A percentile compares a stretch with the other conserved stretches of the same genome.
These are phyloP conservation scores for Muntiacus muntjak DNA, from an alignment of 2,113 vertebrate species.

Conservation along the genomic window DNA sequence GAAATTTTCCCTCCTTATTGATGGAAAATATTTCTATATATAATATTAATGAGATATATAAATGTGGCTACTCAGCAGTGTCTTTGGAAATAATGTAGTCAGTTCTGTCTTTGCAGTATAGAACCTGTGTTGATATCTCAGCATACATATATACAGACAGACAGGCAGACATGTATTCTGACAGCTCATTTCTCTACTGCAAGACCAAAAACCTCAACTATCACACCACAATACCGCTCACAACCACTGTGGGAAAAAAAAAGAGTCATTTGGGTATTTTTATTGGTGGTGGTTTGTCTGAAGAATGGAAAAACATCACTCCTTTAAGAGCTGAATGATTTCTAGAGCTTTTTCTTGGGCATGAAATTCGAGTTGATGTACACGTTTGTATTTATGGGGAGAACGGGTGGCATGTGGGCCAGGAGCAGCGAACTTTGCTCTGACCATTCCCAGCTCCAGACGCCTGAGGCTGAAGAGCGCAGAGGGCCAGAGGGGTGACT, in stretches of 20 bases:
- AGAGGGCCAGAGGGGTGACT: not conserved
- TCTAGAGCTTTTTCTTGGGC: not conserved
- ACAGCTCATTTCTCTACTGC: not conserved
- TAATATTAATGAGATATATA: not conserved
- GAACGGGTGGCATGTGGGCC: not conserved
- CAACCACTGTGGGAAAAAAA: not conserved
- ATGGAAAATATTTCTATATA: not conserved
- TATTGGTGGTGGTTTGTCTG: constrained; percentile 6
- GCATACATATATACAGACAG: not conserved
- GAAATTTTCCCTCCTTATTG: not conserved
- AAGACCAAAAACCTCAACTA: not conserved
- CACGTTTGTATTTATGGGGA: not conserved
- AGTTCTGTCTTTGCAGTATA: not conserved
- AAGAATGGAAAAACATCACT: not conserved
- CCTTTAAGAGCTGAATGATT: not conserved
- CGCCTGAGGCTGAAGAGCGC: not conserved
- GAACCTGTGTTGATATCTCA: not conserved
- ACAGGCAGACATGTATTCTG: not conserved
- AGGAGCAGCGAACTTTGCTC: not conserved
- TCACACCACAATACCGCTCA: not conserved
- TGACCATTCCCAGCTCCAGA: no score
- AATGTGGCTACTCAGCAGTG: not conserved
- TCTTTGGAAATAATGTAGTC: not conserved
- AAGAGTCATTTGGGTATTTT: not conserved
- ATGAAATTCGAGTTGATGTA: not conserved